Percentiles rank a stretch among this genome's conserved stretches.
Conservation (phyloP, 1,140 invertebrate genomes). For the Laupala kohalensis region DNA sequence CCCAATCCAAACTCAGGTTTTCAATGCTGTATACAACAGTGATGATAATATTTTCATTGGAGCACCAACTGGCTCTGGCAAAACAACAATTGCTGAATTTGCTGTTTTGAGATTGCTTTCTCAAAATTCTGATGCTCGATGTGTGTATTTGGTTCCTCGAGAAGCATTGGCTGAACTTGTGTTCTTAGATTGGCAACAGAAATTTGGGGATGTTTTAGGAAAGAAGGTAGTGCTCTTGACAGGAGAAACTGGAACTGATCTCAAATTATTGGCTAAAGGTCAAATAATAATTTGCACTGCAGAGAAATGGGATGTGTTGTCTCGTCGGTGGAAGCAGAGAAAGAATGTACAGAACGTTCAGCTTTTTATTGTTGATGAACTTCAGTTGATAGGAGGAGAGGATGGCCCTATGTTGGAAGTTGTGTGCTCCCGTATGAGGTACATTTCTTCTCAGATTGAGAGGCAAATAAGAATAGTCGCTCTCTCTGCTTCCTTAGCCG, state of each 20-base stretch:
- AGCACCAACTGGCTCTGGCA: constrained; percentile 86
- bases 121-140: constrained; percentile 54
- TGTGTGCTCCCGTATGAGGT: constrained; percentile 92
- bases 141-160: constrained; percentile 88
- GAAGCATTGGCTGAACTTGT: constrained; percentile 85
- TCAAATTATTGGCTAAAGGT: constrained; percentile 50
- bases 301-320: constrained; percentile 98
- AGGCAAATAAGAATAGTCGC: constrained; percentile 91
- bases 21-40: constrained; percentile 96
- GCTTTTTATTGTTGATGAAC: constrained; percentile 93
- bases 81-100: constrained; percentile 94
- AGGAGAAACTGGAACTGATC: constrained; percentile 93
- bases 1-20: constrained; percentile 98
- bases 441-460: constrained; percentile 93
- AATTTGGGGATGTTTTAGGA: constrained; percentile 67
- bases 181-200: constrained; percentile 80
- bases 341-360: constrained; percentile 97
- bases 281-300: constrained; percentile 83
- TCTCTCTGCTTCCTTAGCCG: constrained; percentile 82
- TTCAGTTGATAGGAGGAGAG: constrained; percentile 82
- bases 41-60: constrained; percentile 99
- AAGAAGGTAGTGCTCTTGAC: constrained; percentile 90
- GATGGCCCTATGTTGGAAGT: constrained; percentile 92
- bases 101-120: constrained; percentile 82
- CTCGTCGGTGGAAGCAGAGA: constrained; percentile 94